Base-by-base conservation (phyloP, 2,888 invertebrate species). In the Drosophila buzzatii region DNA sequence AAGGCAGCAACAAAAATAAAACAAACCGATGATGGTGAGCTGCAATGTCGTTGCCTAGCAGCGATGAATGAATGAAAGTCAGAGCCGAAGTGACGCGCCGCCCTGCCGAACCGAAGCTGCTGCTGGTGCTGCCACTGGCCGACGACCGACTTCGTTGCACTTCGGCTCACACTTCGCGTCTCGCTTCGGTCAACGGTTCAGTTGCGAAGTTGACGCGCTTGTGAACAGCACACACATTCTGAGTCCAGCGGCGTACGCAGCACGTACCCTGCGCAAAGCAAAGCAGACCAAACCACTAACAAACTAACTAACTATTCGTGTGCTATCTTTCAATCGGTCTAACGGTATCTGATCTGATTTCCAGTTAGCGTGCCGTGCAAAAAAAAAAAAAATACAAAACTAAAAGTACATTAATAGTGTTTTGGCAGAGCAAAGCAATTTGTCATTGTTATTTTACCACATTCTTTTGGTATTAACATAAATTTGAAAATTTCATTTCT, bases 1-100 rank as follows among this genome's bases (percentile, higher is more conserved):
- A 83, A 84, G 60, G 49, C 77, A 85, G 65, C 74, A 81, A 71
- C 81, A 85, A 83, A 79, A 79, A 81, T 68, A 58, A 60, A 61
- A 63, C 41, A 73, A 51, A 23, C 41, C 45, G 58, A 59, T 35
- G 58, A 55, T 39, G 59, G 53, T 27, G 45, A 53, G 63, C 55
- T 59, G 65, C 44, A 70, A 41, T 14, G 57, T 51, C 49, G 53
- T 66, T 74, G 85, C 68, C 67, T 56, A 74, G 73, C 74, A 74
- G 73, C 74, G 53, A 86, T 84, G 85, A 79, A 85, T 87, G 88
- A 85, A 85, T 85, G 88, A 88, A 84, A 79, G 47, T 65, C 73
- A 72, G 68, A 57, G 72, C 39, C 61, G 27, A 52, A 47, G 60
- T 14, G 37, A 37, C 37, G 52, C 37, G 35, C 4, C 52, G 52